A percentile compares a stretch with the other conserved stretches of the same genome.
Conservation (phyloP, 2,797 vertebrate genomes). For the Myoxocephalus aenaeus region DNA sequence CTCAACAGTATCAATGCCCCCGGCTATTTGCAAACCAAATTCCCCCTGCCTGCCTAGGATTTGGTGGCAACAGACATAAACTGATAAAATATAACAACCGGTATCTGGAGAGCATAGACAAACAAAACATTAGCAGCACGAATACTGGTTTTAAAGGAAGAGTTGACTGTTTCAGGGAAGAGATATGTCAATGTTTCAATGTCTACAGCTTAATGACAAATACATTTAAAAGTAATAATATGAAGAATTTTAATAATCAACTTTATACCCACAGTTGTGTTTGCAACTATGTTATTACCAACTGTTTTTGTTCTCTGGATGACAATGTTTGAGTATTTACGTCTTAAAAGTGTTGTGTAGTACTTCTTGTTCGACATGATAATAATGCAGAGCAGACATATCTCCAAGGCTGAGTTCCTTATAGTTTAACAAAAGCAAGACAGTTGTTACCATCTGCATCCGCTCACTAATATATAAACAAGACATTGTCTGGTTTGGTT, state of each 20-base stretch:
- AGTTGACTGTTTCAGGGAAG: neutral
- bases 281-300: neutral
- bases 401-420: conserved; percentile 22
- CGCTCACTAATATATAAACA: conserved; percentile 38
- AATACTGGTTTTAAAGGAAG: neutral
- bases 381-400: conserved; percentile 3
- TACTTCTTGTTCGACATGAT: neutral
- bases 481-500: conserved; percentile 27
- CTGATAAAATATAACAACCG: conserved; percentile 35
- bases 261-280: neutral
- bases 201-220: conserved; percentile 15
- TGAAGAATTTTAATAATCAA: neutral
- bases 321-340: neutral
- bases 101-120: neutral
- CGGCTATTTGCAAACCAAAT: conserved; percentile 81
- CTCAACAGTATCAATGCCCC: conserved; percentile 60
- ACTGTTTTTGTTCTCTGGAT: neutral
- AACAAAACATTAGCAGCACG: neutral
- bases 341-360: neutral
- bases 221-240: neutral
- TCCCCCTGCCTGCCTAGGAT: conserved; percentile 23
- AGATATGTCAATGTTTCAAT: neutral
- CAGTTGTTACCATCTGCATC: conserved; percentile 25
- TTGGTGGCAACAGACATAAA: conserved; percentile 44
- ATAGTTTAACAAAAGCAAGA: conserved; percentile 26